Base-by-base conservation (phyloP, 2,888 invertebrate genomes). In the Habroteleia sp. region DNA sequence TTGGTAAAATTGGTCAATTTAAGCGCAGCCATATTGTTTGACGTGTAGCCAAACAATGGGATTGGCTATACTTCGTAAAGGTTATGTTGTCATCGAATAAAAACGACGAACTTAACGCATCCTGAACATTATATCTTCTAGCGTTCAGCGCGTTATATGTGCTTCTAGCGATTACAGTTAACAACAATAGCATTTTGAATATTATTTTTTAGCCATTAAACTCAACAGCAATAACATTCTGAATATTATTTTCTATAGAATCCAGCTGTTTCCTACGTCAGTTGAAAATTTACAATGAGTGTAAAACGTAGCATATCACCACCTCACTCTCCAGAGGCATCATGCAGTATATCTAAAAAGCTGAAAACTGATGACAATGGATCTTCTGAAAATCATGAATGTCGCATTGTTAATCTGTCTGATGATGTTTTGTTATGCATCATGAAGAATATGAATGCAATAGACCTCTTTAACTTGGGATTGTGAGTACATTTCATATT, bases 341-440 rank as follows among this genome's bases (percentile, higher is more conserved):
- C 85, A 3, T 79, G 84, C 44, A 86, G 87, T 29, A 76, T 74
- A n/a, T 80, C 82, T 10, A 42, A 60, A 25, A 44, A 10, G 8
- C 8, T 10, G 2, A 17, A 29, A 5, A 31, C 23, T 11, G 52
- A 65, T 1, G 44, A 44, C 10, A 5, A 20, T 5, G 33, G 3
- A 0, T 3, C 5, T 23, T n/a, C 46, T 0, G 35, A 71, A n/a
- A 23, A 37, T 25, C 54, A 39, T 13, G 56, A 14, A 11, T 79
- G 78, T 72, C 74, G 85, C n/a, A 85, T 92, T 0, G 80, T 92
- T 44, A 90, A 91, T 48, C 84, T 92, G 3, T 92, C 91, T 0
- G 92, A 92, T 78, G 92, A 92, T 79, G 91, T 92, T 5, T 84
- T 92, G 33, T 89, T 92, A 0, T 88, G 86, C 48, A 90, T 92